Evolutionary conservation across 2,888 invertebrate genomes (phyloP).

Genomic region (Pyrrhia umbra): DNA sequence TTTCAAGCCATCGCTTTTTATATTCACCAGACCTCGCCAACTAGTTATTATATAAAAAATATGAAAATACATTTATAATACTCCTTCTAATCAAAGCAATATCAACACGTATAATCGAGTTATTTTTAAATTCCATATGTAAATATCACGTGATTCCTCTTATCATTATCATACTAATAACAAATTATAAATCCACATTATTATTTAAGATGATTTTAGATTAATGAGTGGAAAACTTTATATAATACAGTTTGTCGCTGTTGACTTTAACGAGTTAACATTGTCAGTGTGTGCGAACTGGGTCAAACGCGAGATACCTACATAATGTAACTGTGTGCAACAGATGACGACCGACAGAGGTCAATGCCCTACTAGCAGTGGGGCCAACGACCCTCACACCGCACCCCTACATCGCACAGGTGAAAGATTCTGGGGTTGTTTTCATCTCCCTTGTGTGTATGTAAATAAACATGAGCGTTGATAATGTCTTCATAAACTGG

Average conservation of each 20-base stretch:
- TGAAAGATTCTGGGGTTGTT: conserved; percentile 66
- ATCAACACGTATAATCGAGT: conserved; percentile 22
- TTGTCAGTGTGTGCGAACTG: conserved; percentile 73
- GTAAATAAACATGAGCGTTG: conserved; percentile 51
- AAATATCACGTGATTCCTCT: conserved; percentile 36
- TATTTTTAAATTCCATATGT: conserved; percentile 36
- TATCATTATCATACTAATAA: conserved; percentile 42
- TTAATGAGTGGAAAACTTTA: conserved; percentile 69
- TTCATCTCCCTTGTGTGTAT: conserved; percentile 50
- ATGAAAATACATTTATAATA: not conserved
- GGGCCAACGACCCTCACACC: conserved; percentile 73
- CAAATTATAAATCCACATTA: conserved; percentile 31
- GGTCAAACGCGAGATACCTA: conserved; percentile 75
- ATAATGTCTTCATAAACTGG: conserved; percentile 30
- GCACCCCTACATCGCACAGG: conserved; percentile 69
- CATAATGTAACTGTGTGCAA: conserved; percentile 72
- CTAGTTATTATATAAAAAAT: not conserved
- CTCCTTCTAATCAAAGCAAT: conserved; percentile 25
- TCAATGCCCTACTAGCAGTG: conserved; percentile 73
- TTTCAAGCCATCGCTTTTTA: not conserved
- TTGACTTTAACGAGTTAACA: conserved; percentile 54
- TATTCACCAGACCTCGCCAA: not conserved
- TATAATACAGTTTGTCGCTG: conserved; percentile 60
- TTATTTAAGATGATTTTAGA: conserved; percentile 45
- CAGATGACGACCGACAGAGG: conserved; percentile 77